These are phyloP conservation scores for Pteronura brasiliensis DNA, from an alignment of 2,113 vertebrate genomes.

Conservation along the genomic window DNA sequence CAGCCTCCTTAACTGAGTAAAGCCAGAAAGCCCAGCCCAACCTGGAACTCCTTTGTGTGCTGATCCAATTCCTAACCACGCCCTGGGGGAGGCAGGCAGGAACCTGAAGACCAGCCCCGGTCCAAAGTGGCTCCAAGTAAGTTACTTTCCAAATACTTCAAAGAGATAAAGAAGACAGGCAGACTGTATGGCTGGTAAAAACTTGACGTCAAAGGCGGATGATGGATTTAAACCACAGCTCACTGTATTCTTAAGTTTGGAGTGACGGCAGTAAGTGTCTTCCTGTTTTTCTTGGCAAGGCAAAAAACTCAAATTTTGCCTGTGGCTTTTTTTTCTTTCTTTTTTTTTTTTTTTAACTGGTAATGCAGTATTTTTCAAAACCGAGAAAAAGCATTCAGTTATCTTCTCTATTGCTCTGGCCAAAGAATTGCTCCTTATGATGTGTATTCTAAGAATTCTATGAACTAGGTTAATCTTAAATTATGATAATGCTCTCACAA, in stretches of 20 bases:
- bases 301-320: slow-evolving; percentile 27
- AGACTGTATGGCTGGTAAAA: neutral
- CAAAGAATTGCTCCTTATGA: neutral
- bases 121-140: slow-evolving; percentile 11
- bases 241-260: slow-evolving; percentile 46
- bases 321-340: neutral
- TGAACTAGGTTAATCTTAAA: slow-evolving; percentile 20
- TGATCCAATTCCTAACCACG: neutral
- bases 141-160: slow-evolving; percentile 34
- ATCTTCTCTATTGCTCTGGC: neutral
- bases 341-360: slow-evolving; percentile 24
- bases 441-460: neutral
- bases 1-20: neutral
- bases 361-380: slow-evolving; percentile 43
- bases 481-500: neutral
- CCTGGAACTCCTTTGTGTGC: neutral
- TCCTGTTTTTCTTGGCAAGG: slow-evolving; percentile 44
- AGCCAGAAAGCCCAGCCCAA: neutral
- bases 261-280: slow-evolving; percentile 20
- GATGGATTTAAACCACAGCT: neutral
- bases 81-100: neutral
- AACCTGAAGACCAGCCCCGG: neutral
- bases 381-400: slow-evolving; percentile 25
- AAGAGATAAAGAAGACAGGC: slow-evolving; percentile 20
- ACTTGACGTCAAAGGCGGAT: neutral